Conservation (phyloP, 2,888 invertebrate genomes). For the Drosophila maculinotata region DNA sequence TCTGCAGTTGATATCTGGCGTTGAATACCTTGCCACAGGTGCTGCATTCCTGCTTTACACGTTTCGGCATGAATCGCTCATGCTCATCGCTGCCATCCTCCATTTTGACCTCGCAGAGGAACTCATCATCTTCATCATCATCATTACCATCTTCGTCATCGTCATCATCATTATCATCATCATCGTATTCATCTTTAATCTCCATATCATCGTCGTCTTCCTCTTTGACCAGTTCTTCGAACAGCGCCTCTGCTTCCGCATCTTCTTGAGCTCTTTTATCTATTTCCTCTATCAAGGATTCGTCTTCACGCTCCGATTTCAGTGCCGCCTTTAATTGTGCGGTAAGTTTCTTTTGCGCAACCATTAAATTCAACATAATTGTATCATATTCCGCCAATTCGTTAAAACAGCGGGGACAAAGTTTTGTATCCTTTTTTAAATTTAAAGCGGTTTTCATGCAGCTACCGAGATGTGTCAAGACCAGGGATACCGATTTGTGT, state of each 20-base stretch:
- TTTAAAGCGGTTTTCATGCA: conserved; percentile 77
- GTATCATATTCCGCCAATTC: conserved; percentile 80
- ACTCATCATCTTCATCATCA: conserved; percentile 47
- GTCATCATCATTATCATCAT: conserved; percentile 53
- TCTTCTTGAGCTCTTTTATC: conserved; percentile 50
- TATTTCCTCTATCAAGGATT: conserved; percentile 40
- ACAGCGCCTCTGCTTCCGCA: conserved; percentile 66
- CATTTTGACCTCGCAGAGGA: conserved; percentile 36
- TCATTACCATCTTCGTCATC: conserved; percentile 40
- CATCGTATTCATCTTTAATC: conserved; percentile 58
- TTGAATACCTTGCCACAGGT: conserved; percentile 66
- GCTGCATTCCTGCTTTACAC: conserved; percentile 61
- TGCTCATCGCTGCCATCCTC: conserved; percentile 41
- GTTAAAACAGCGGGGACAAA: conserved; percentile 76
- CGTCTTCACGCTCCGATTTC: conserved; percentile 60
- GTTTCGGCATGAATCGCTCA: conserved; percentile 47
- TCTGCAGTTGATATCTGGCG: conserved; percentile 74
- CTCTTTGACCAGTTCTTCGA: conserved; percentile 67
- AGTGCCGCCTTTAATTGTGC: conserved; percentile 72
- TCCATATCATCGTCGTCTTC: conserved; percentile 47
- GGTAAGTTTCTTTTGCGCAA: conserved; percentile 77
- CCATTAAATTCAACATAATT: conserved; percentile 81
- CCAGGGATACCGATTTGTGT: conserved; percentile 77
- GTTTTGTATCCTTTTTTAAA: conserved; percentile 61
- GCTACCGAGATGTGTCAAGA: conserved; percentile 79